Base-by-base conservation (phyloP, 2,113 vertebrate species). In the Pogona vitticeps region DNA sequence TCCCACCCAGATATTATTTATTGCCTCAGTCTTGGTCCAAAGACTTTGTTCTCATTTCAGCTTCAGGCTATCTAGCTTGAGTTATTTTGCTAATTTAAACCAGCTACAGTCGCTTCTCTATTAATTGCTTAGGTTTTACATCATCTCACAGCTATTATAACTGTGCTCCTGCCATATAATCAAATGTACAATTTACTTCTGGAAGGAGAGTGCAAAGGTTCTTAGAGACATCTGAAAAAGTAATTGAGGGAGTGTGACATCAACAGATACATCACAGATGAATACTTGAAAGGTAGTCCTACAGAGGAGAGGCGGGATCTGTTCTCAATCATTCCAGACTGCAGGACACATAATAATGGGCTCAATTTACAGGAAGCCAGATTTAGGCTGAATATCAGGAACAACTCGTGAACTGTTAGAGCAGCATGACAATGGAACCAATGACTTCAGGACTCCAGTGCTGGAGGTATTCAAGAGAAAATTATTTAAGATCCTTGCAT, bases 41-140 rank as follows among this genome's bases (percentile, higher is more conserved):
- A 91, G 77, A 12, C n/a, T 82, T 46, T 79, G 78, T 87, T 93
- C 14, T 71, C 76, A 79, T 83, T 90, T 89, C 61, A 86, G 77
- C 83, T 36, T n/a, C 79, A 86, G 88, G 75, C 88, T 91, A 21
- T 86, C 85, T 82, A 71, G 36, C 86, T 91, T 88, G 91, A 73
- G 85, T 86, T 91, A 76, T 88, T 92, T 82, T 90, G 76, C n/a
- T 92, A 89, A 91, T 83, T 40, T 88, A n/a, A 91, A 92, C 23
- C 80, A 93, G 77, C 83, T 80, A 85, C 80, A 80, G 84, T 77
- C 84, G 82, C 89, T 84, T 86, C 38, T 68, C 14, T 91, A 52
- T 40, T 67, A 91, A 61, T 61, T 83, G 58, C 83, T 88, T 76
- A 89, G 79, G 82, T 40, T 67, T 87, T 86, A 80, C 80, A 80